A percentile compares a stretch with the other conserved stretches of the same genome.
These are phyloP conservation scores for Sabellastarte sp. DNA, from an alignment of 2,888 invertebrate genomes.

Conservation along the genomic window DNA sequence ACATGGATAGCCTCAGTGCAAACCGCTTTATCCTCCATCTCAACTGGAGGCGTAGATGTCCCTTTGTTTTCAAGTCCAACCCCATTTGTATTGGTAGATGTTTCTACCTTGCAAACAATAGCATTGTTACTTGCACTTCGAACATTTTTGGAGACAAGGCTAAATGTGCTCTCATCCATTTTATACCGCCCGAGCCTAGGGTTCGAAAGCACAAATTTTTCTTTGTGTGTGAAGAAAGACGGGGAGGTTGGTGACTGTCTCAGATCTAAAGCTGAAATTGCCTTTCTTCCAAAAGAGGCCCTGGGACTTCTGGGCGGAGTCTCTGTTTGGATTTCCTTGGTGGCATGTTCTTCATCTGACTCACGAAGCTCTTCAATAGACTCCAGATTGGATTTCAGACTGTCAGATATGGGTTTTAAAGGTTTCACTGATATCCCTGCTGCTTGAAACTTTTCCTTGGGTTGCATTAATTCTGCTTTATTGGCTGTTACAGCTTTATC, in stretches of 20 bases:
- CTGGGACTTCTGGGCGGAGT: constrained; percentile 1
- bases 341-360: constrained; percentile 15
- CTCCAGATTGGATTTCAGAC: constrained; percentile 15
- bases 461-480: constrained; percentile 21
- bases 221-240: background rate
- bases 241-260: background rate
- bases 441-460: constrained; percentile 23
- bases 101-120: constrained; percentile 23
- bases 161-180: background rate
- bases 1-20: constrained; percentile 25
- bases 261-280: background rate
- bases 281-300: background rate
- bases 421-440: constrained; percentile 14
- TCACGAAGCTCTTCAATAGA: constrained; percentile 21
- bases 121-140: background rate
- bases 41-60: constrained; percentile 17
- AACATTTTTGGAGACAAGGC: background rate
- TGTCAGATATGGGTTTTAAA: constrained; percentile 7
- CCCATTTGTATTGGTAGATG: constrained; percentile 24
- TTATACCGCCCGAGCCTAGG: background rate
- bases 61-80: constrained; percentile 1
- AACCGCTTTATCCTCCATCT: constrained; percentile 22
- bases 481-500: constrained; percentile 28
- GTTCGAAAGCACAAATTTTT: background rate
- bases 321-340: background rate